phyloP scores from a whole-genome alignment of 2,888 invertebrate genomes.

The Drosophila koepferae region DNA sequence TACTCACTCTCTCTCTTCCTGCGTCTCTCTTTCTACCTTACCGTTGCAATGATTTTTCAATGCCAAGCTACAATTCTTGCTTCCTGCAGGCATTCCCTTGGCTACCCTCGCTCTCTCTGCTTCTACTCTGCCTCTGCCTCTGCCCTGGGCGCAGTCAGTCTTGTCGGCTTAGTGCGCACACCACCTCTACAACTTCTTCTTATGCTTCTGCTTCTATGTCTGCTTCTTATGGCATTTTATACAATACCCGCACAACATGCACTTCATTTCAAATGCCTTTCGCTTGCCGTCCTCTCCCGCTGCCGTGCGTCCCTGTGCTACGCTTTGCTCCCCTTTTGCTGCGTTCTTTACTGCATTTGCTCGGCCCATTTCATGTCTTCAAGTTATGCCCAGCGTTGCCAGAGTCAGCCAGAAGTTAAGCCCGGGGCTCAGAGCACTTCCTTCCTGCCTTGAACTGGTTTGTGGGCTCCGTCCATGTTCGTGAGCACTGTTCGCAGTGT shows the following conservation, averaged over 20 bases:
- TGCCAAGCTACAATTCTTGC: slow-evolving; percentile 61
- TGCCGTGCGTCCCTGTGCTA: neutral
- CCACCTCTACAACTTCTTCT: slow-evolving; percentile 10
- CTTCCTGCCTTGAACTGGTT: slow-evolving; percentile 57
- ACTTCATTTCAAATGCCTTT: slow-evolving; percentile 75
- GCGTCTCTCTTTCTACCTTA: neutral
- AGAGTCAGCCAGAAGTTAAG: slow-evolving; percentile 44
- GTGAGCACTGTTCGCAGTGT: slow-evolving; percentile 18
- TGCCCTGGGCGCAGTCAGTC: slow-evolving; percentile 52
- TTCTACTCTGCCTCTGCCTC: neutral
- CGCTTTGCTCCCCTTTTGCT: neutral
- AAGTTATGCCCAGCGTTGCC: slow-evolving; percentile 53
- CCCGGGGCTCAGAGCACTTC: slow-evolving; percentile 61
- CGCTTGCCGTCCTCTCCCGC: slow-evolving; percentile 23
- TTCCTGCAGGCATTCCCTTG: slow-evolving; percentile 48
- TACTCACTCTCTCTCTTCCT: neutral
- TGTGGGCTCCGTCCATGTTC: neutral
- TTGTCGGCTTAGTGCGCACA: slow-evolving; percentile 70
- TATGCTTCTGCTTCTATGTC: neutral
- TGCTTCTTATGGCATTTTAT: slow-evolving; percentile 14
- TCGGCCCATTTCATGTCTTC: slow-evolving; percentile 67
- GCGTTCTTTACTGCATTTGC: slow-evolving; percentile 7
- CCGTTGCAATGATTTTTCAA: slow-evolving; percentile 70
- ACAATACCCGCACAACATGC: slow-evolving; percentile 66
- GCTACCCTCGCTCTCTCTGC: neutral